Percentiles rank a stretch among this genome's conserved stretches.
These are phyloP conservation scores for Poicephalus gulielmi DNA, from an alignment of 2,113 vertebrate genomes.

Conservation along the genomic window DNA sequence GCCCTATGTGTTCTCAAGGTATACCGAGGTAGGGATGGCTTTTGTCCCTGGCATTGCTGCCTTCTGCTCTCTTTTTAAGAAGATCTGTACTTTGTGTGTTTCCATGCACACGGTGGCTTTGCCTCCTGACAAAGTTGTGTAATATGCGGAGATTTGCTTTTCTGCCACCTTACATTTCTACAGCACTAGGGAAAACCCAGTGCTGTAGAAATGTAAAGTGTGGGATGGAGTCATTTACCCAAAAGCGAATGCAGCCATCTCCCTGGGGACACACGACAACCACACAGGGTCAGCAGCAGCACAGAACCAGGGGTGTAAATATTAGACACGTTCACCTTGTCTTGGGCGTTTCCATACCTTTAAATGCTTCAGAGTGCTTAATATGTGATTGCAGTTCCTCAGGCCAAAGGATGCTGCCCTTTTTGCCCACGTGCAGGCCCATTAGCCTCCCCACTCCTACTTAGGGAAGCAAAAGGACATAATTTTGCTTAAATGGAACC, in stretches of 20 bases:
- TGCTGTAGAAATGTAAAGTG: neutral
- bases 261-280: neutral
- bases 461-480: neutral
- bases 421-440: neutral
- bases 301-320: neutral
- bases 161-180: neutral
- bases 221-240: neutral
- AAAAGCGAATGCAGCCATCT: neutral
- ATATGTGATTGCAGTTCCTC: neutral
- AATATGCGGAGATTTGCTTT: neutral
- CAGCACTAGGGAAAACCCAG: slow-evolving; percentile 10
- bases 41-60: neutral
- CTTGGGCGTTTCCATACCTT: slow-evolving; percentile 11
- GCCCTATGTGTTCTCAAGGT: neutral
- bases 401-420: neutral
- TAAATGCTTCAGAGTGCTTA: neutral
- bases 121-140: neutral
- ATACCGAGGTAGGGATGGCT: neutral
- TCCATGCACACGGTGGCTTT: neutral
- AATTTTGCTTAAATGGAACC: slow-evolving; percentile 27
- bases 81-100: neutral
- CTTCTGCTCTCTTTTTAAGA: neutral
- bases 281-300: neutral
- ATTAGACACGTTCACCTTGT: neutral
- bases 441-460: slow-evolving; percentile 21